Evolutionary conservation across 2,888 invertebrate genomes (phyloP), one percentile per base, ranked within the genome.

Genomic region (Leptinotarsa rubiginosa): DNA sequence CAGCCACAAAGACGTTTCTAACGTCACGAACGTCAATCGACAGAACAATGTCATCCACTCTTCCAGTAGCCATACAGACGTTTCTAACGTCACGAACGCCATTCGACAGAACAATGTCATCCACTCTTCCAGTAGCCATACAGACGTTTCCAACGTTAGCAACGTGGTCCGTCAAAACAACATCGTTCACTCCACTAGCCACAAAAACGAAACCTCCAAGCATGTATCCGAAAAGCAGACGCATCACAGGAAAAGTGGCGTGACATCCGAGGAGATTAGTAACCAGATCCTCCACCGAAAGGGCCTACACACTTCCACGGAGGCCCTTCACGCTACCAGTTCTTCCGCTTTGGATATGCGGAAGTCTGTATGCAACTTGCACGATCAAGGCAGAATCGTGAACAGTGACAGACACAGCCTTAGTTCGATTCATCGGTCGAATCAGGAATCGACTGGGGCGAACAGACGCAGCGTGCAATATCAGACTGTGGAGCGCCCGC

Each of bases 201-300:
- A 80, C 54, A 77, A 79, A 49, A 76, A 83, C 67, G 54, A 65
- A 15, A 69, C 50, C 3, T 71, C 50, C 49, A 77, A 56, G 76
- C 62, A 77, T 77, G 74, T 47, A 12, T 69, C 81, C 16, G 83
- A 66, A 47, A 72, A 72, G 18, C 52, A 70, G 7, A 71, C 77
- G 70, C 91, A 91, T 78, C 95, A 95, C 83, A 91, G 94, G 62
- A 92, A 93, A 83, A 95, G 92, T 77, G 91, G 94, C 66, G 91
- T 96, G 76, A 91, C 93, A 1, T 92, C 94, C 0, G 91, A 92
- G n/a, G 92, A 95, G 80, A 91, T 94, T 3, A 91, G 90, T 68
- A 96, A 96, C 83, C 90, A 95, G 59, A 93, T 96, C 64, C 90
- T 96, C 50, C 94, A 95, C 85, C 91, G 96, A 59, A 95, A 94